These are phyloP conservation scores for Epinephelus awoara DNA, from an alignment of 2,797 vertebrate species.

Conservation along the genomic window DNA sequence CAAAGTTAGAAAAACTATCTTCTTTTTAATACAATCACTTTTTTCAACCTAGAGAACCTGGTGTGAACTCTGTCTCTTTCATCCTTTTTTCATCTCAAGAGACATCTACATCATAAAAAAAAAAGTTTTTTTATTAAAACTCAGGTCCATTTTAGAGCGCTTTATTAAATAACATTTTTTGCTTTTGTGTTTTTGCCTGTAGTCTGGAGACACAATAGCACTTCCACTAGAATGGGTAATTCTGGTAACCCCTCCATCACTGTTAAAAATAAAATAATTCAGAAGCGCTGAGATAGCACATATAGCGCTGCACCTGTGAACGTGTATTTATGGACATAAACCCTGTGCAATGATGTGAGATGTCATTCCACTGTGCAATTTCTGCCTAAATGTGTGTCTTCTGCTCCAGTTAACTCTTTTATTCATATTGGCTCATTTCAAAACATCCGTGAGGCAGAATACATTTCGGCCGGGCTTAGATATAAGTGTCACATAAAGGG, in stretches of 20 bases:
- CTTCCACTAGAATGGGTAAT: conserved; percentile 34
- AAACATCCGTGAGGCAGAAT: conserved; percentile 75
- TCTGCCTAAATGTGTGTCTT: conserved; percentile 75
- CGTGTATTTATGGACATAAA: conserved; percentile 73
- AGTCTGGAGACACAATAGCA: conserved; percentile 39
- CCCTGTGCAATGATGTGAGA: conserved; percentile 76
- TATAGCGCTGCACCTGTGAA: conserved; percentile 70
- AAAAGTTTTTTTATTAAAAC: neutral
- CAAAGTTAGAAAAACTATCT: neutral
- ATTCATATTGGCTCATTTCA: conserved; percentile 78
- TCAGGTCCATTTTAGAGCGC: neutral
- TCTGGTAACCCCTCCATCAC: conserved; percentile 44
- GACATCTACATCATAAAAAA: conserved; percentile 23
- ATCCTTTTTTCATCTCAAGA: conserved; percentile 18
- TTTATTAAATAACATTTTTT: conserved; percentile 18
- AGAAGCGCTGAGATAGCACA: conserved; percentile 66
- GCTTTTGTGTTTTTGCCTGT: conserved; percentile 11
- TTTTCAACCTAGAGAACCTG: neutral
- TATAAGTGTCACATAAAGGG: conserved; percentile 77
- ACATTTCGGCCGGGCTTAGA: conserved; percentile 66
- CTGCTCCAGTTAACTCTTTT: conserved; percentile 83
- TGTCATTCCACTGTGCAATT: conserved; percentile 72
- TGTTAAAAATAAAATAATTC: conserved; percentile 67
- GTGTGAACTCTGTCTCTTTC: conserved; percentile 1
- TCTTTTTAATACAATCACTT: conserved; percentile 10